Evolutionary conservation across 2,113 vertebrate species (phyloP).

Genomic region (Psilopsiagon aymara): DNA sequence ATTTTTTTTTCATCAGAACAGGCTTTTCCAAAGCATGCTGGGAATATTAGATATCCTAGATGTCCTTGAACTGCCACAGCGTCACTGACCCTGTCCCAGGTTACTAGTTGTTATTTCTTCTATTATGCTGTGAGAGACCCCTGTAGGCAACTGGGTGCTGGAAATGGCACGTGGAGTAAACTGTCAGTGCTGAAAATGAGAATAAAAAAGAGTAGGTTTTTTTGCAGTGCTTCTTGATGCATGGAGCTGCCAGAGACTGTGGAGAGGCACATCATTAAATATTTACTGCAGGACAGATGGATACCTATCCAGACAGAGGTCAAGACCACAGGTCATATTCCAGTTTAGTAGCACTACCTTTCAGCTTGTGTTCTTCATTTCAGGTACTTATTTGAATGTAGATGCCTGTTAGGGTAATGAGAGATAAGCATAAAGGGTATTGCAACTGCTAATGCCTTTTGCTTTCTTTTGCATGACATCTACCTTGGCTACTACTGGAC

Average conservation of each 20-base stretch:
- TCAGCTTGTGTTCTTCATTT: background rate
- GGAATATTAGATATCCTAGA: background rate
- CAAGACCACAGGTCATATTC: background rate
- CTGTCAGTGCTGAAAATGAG: background rate
- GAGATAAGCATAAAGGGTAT: background rate
- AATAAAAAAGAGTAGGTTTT: background rate
- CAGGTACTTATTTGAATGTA: background rate
- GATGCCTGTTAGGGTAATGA: background rate
- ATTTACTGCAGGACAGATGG: background rate
- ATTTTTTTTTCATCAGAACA: background rate
- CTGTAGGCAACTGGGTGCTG: background rate
- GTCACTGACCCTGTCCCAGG: background rate
- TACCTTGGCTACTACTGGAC: background rate
- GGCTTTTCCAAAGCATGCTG: background rate
- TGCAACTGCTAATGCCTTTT: background rate
- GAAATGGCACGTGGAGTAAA: background rate
- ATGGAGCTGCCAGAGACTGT: background rate
- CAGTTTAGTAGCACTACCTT: background rate
- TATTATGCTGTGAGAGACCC: background rate
- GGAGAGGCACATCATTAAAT: rapidly evolving
- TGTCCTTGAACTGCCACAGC: background rate
- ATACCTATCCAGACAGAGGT: background rate
- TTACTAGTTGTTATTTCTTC: background rate
- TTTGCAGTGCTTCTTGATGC: background rate
- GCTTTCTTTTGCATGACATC: background rate